These are phyloP conservation scores for Trinorchestia longiramus DNA, from an alignment of 1,140 invertebrate genomes.

Conservation along the genomic window DNA sequence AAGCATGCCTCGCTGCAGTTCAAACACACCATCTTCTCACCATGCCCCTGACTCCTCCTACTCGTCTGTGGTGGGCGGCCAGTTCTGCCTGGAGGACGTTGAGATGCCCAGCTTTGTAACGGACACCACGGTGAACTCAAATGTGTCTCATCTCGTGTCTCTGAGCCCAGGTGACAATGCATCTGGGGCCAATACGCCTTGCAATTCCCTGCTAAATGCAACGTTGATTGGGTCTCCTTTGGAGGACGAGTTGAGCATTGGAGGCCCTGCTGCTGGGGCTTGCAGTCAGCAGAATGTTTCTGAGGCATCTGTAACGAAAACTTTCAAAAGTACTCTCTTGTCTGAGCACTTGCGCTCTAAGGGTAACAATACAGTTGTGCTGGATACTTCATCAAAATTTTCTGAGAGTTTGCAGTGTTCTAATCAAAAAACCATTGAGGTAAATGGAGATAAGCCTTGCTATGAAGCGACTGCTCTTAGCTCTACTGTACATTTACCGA, in stretches of 20 bases:
- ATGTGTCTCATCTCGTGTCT: neutral
- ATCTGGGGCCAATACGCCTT: neutral
- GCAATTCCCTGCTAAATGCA: neutral
- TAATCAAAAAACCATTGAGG: neutral
- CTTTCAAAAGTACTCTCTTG: neutral
- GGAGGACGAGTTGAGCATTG: neutral
- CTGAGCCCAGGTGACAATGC: neutral
- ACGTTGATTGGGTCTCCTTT: neutral
- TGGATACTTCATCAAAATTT: neutral
- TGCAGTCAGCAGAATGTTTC: neutral
- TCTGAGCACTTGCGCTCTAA: neutral
- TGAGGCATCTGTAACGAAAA: neutral
- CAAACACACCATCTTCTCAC: neutral
- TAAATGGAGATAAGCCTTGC: neutral
- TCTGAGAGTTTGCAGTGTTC: neutral
- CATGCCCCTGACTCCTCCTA: neutral
- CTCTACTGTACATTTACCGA: neutral
- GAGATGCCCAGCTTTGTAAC: constrained; percentile 43
- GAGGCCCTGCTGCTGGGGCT: neutral
- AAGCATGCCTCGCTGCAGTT: neutral
- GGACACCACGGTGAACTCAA: constrained; percentile 12
- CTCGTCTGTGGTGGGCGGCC: neutral
- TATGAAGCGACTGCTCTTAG: neutral
- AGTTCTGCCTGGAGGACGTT: neutral
- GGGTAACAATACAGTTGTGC: neutral